phyloP scores from a whole-genome alignment of 2,797 vertebrate genomes.

The Fringilla coelebs region DNA sequence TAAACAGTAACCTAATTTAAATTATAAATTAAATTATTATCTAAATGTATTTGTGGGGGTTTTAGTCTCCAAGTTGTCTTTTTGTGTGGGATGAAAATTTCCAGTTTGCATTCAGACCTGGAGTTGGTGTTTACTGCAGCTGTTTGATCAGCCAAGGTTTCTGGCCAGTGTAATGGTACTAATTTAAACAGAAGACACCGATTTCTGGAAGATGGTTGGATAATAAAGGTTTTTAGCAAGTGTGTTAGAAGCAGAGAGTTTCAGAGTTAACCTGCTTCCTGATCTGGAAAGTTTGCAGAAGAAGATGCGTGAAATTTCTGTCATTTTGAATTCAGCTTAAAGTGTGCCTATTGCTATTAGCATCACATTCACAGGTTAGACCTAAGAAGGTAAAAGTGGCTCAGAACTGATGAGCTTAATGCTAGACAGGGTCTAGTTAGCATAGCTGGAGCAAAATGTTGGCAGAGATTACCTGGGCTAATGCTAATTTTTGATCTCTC shows the following conservation, averaged over 20 bases:
- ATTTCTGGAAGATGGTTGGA: background rate
- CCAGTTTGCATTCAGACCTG: background rate
- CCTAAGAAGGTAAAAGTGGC: background rate
- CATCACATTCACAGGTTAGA: background rate
- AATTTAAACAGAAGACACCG: background rate
- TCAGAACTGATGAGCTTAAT: background rate
- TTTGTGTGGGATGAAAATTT: background rate
- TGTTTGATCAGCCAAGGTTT: background rate
- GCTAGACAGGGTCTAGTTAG: background rate
- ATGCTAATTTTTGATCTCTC: slow-evolving; percentile 19
- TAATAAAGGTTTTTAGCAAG: background rate
- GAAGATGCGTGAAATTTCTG: background rate
- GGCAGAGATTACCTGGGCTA: background rate
- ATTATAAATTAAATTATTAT: background rate
- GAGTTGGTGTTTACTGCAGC: background rate
- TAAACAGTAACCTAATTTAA: background rate
- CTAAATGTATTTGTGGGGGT: background rate
- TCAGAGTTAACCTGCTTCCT: background rate
- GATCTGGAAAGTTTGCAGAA: background rate
- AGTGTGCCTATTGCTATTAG: background rate
- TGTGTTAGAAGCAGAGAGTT: background rate
- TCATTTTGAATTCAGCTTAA: background rate
- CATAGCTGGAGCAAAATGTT: background rate
- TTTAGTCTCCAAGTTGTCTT: background rate
- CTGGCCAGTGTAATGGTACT: background rate